Percentiles rank a stretch among this genome's conserved stretches.
Evolutionary conservation across 2,888 invertebrate species (phyloP).

Genomic region (Dasypogon diadema): DNA sequence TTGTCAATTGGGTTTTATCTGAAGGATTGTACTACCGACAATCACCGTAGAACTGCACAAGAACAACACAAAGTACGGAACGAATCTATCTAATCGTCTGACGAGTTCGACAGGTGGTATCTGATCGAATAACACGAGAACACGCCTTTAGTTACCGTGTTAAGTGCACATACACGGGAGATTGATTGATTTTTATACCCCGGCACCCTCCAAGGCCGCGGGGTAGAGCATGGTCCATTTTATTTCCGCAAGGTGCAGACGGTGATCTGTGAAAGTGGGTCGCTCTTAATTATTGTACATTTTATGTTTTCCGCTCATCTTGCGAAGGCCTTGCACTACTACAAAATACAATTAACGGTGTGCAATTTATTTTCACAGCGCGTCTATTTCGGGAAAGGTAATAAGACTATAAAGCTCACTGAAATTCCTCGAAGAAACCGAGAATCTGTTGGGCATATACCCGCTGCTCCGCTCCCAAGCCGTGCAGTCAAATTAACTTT

Average conservation of each 20-base stretch:
- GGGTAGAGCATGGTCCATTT: not conserved
- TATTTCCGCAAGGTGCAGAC: not conserved
- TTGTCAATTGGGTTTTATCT: conserved; percentile 1
- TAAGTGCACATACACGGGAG: not conserved
- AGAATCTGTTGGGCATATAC: too few relatives aligned
- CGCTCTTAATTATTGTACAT: not conserved
- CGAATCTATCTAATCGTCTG: not conserved
- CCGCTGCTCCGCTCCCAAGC: too few relatives aligned
- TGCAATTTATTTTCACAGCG: not conserved
- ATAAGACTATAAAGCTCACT: too few relatives aligned
- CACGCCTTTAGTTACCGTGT: not conserved
- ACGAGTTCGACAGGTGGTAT: conserved; percentile 7
- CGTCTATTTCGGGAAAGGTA: not conserved
- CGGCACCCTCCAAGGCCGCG: not conserved
- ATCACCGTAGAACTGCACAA: not conserved
- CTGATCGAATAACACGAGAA: conserved; percentile 8
- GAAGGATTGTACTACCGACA: too few relatives aligned
- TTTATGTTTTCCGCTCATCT: too few relatives aligned
- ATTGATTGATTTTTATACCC: not conserved
- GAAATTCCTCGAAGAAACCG: too few relatives aligned
- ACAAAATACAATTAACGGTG: too few relatives aligned
- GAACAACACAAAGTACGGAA: not conserved
- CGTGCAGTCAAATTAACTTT: not conserved
- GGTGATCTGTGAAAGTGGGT: not conserved
- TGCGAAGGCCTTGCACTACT: too few relatives aligned